Evolutionary conservation across 2,888 invertebrate species (phyloP).

Genomic region (Amphipoea lucens): DNA sequence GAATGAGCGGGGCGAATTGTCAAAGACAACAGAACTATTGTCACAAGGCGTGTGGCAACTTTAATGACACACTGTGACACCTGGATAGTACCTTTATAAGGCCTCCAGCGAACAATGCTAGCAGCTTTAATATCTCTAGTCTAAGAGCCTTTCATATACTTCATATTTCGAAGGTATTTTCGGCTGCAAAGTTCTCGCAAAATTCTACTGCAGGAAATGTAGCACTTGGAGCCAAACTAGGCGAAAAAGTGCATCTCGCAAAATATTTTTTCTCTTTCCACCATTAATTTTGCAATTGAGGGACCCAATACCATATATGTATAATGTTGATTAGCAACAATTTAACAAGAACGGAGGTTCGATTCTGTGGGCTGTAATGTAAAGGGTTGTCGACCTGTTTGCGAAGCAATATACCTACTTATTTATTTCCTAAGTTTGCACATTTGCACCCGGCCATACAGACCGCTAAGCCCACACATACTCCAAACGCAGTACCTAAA

Average conservation of each 20-base stretch:
- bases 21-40: slow-evolving; percentile 76
- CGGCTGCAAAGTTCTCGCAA: neutral
- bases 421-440: slow-evolving; percentile 18
- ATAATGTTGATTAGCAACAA: neutral
- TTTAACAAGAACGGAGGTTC: neutral
- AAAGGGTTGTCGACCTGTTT: slow-evolving; percentile 21
- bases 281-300: neutral
- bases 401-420: slow-evolving; percentile 33
- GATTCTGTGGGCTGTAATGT: neutral
- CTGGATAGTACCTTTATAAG: slow-evolving; percentile 63
- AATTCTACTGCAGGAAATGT: neutral
- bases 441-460: neutral
- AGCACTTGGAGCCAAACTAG: neutral
- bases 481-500: slow-evolving; percentile 13
- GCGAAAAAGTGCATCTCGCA: neutral
- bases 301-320: neutral
- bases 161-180: neutral
- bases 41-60: slow-evolving; percentile 65
- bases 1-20: slow-evolving; percentile 78
- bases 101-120: slow-evolving; percentile 54
- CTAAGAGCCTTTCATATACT: slow-evolving; percentile 20
- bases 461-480: slow-evolving; percentile 12
- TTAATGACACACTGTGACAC: slow-evolving; percentile 67
- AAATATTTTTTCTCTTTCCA: neutral
- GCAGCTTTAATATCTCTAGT: slow-evolving; percentile 37